These are phyloP conservation scores for Hemithea aestivaria DNA, from an alignment of 2,888 invertebrate species.

Conservation along the genomic window DNA sequence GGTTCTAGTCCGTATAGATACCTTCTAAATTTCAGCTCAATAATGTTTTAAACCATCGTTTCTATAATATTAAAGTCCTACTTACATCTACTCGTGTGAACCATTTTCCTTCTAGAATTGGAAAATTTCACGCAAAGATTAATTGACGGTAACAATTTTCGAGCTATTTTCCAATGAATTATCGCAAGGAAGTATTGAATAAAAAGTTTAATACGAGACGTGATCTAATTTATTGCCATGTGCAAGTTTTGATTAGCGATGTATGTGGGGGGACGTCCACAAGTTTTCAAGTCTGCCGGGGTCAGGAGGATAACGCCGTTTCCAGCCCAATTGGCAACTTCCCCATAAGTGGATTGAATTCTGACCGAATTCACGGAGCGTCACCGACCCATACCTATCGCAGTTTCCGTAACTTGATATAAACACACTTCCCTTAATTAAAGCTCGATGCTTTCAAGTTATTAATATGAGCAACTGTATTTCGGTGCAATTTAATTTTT, in stretches of 20 bases:
- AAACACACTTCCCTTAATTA: slow-evolving; percentile 26
- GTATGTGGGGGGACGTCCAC: slow-evolving; percentile 36
- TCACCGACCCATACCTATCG: slow-evolving; percentile 31
- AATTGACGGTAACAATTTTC: too few species aligned
- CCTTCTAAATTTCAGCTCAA: too few species aligned
- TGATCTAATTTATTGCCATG: slow-evolving; percentile 5
- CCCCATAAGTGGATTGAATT: slow-evolving; percentile 64
- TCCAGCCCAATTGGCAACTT: slow-evolving; percentile 58
- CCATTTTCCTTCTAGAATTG: too few species aligned
- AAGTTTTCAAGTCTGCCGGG: slow-evolving; percentile 50
- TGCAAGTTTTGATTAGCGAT: slow-evolving; percentile 16
- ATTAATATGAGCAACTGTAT: slow-evolving; percentile 12
- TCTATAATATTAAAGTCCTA: too few species aligned
- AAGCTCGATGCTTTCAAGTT: slow-evolving; percentile 19
- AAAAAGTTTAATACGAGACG: too few species aligned
- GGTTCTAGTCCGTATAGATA: too few species aligned
- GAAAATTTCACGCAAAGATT: too few species aligned
- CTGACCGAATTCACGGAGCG: slow-evolving; percentile 38
- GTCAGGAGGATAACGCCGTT: slow-evolving; percentile 56
- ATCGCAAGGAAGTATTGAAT: too few species aligned
- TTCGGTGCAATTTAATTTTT: slow-evolving; percentile 6
- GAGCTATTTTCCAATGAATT: too few species aligned
- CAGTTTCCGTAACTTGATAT: slow-evolving; percentile 24
- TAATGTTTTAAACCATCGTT: too few species aligned
- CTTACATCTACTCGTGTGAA: too few species aligned